Percentiles rank a stretch among this genome's conserved stretches.
phyloP scores from a whole-genome alignment of 2,113 vertebrate genomes.

The Falcunculus frontatus region DNA sequence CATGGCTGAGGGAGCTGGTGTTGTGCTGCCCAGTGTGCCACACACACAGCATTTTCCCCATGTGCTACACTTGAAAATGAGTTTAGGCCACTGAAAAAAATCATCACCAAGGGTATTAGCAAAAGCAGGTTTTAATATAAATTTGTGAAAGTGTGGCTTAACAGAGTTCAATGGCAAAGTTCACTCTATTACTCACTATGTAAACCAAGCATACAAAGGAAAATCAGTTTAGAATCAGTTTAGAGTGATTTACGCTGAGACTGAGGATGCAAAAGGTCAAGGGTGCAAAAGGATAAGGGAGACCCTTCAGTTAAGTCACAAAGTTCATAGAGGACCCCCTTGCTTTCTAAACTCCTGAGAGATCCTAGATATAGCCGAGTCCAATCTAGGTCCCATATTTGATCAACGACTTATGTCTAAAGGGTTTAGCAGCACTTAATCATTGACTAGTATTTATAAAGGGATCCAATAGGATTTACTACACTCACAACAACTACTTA shows the following conservation, averaged over 20 bases:
- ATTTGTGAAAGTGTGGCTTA: neutral
- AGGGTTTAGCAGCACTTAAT: neutral
- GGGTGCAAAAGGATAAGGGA: neutral
- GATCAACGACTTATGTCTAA: neutral
- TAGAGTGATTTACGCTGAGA: neutral
- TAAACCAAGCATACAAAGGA: neutral
- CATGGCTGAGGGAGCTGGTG: neutral
- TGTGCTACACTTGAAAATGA: neutral
- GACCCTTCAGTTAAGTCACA: neutral
- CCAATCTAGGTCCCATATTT: neutral
- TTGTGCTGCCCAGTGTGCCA: neutral
- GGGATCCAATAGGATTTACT: neutral
- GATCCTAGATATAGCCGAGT: neutral
- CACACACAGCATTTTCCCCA: rapidly evolving
- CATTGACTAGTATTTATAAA: neutral
- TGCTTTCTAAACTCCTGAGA: neutral
- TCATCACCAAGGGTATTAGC: neutral
- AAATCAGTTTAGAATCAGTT: neutral
- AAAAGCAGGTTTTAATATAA: neutral
- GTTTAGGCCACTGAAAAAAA: neutral
- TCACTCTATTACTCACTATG: neutral
- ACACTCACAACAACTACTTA: neutral
- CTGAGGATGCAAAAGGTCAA: neutral
- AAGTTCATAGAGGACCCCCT: neutral
- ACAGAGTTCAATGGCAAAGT: neutral